phyloP scores from a whole-genome alignment of 2,888 invertebrate genomes.

The Rotaria macrura region DNA sequence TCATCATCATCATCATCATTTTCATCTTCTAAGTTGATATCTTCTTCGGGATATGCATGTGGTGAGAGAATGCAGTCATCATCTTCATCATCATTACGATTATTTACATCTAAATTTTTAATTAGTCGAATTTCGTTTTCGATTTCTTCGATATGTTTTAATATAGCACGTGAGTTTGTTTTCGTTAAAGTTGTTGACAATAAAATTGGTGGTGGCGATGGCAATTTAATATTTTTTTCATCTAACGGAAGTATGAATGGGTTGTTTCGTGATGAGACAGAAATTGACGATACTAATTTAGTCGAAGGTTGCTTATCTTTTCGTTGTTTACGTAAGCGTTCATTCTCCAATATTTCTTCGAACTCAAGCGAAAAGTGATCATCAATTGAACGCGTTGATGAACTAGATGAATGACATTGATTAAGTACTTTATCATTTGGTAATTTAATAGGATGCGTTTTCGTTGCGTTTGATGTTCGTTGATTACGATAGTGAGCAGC shows the following conservation, averaged over 20 bases:
- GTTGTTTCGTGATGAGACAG: background rate
- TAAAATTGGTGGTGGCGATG: background rate
- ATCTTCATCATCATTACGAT: background rate
- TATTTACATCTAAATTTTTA: background rate
- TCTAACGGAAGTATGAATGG: slow-evolving; percentile 9
- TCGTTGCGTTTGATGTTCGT: background rate
- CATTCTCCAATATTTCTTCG: slow-evolving; percentile 7
- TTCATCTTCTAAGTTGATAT: background rate
- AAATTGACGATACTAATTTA: background rate
- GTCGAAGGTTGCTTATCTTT: background rate
- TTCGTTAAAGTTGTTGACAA: background rate
- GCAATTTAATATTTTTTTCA: background rate
- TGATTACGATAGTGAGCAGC: background rate
- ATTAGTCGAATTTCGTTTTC: slow-evolving; percentile 21
- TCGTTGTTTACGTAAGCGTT: background rate
- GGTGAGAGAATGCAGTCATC: background rate
- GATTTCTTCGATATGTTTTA: slow-evolving; percentile 10
- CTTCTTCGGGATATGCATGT: background rate
- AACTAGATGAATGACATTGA: background rate
- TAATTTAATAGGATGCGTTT: background rate
- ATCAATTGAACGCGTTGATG: background rate
- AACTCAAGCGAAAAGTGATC: slow-evolving; percentile 2
- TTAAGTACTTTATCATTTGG: background rate
- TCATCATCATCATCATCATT: background rate
- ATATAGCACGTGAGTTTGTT: slow-evolving; percentile 17